Evolutionary conservation across 2,797 vertebrate species (phyloP).

Genomic region (Tangara arthus): DNA sequence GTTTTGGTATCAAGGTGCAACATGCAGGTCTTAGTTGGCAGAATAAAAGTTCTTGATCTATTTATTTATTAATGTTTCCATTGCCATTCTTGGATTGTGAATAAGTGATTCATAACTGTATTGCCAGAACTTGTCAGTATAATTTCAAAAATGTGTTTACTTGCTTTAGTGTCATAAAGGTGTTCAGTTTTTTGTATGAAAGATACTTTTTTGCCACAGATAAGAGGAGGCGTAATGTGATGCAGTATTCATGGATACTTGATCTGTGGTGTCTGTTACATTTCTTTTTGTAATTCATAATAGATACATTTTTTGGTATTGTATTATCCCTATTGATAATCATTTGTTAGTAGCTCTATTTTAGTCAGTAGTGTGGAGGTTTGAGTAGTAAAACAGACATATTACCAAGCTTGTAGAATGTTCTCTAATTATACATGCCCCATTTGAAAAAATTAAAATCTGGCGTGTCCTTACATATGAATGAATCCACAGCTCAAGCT

Average conservation of each 20-base stretch:
- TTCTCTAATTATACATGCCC: neutral
- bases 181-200: neutral
- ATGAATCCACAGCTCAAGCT: neutral
- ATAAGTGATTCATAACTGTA: constrained; percentile 32
- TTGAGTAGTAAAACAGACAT: neutral
- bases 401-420: neutral
- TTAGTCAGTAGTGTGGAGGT: neutral
- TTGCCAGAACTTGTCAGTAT: neutral
- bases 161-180: neutral
- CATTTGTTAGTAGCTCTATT: neutral
- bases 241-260: neutral
- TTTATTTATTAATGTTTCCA: neutral
- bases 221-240: constrained; percentile 1
- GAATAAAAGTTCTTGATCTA: neutral
- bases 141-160: neutral
- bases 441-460: neutral
- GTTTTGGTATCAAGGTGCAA: constrained; percentile 42
- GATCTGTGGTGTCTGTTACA: neutral
- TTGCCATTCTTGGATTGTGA: constrained; percentile 10
- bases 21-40: neutral
- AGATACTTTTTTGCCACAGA: neutral
- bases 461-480: neutral
- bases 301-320: neutral
- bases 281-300: neutral
- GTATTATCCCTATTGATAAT: neutral